Conservation (phyloP, 2,888 invertebrate species). For the Tethea ocularis region DNA sequence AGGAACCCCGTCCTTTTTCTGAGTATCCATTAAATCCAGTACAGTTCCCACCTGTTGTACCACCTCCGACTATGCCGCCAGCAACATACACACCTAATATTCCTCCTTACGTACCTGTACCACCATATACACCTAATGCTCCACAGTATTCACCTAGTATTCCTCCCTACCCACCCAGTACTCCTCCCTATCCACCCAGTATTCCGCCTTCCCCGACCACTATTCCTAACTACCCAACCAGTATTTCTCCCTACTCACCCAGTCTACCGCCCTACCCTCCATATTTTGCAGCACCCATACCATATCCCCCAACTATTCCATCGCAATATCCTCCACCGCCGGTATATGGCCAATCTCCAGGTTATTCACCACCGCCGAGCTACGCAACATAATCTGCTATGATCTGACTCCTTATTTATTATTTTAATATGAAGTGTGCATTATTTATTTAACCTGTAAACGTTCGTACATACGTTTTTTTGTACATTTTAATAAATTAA, state of each 20-base stretch:
- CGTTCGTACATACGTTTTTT: no score
- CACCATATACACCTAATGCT: slow-evolving; percentile 18
- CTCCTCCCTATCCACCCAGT: neutral
- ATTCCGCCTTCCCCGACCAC: neutral
- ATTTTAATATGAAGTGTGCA: neutral
- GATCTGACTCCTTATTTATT: neutral
- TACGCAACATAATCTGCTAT: neutral
- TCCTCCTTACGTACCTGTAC: slow-evolving; percentile 6
- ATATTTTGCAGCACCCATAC: slow-evolving; percentile 14
- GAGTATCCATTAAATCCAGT: slow-evolving; percentile 14
- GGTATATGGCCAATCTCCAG: slow-evolving; percentile 18
- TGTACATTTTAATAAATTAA: no score
- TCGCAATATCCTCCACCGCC: slow-evolving; percentile 17
- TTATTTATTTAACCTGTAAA: no score
- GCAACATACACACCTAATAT: slow-evolving; percentile 16
- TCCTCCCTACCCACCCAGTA: neutral
- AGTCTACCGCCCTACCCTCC: slow-evolving; percentile 26
- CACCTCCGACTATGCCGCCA: slow-evolving; percentile 3
- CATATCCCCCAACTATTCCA: slow-evolving; percentile 14
- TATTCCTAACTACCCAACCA: neutral
- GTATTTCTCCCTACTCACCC: slow-evolving; percentile 17
- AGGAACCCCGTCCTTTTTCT: neutral
- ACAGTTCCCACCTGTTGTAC: slow-evolving; percentile 16
- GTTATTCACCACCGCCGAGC: neutral
- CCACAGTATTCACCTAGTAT: slow-evolving; percentile 13